Evolutionary conservation across 2,797 vertebrate genomes (phyloP).

Genomic region (Halcyon badia): DNA sequence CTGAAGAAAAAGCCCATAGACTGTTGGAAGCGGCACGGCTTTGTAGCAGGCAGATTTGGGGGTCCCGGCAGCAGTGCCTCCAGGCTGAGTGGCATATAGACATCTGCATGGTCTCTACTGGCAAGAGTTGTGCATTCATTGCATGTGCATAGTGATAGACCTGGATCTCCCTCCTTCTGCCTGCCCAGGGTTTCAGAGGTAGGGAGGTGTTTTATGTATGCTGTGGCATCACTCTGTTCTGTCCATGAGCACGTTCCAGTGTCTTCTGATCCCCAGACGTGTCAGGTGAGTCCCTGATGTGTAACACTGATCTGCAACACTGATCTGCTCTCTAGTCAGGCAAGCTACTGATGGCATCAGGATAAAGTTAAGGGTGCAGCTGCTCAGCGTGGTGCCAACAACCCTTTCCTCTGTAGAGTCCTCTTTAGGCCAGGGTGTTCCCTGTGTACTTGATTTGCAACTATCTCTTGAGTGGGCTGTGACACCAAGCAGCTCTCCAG

Average conservation of each 20-base stretch:
- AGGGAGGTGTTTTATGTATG: background rate
- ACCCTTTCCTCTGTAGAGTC: accelerated
- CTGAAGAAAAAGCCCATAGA: background rate
- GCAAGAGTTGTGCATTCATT: background rate
- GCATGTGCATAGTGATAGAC: accelerated
- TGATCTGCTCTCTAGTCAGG: background rate
- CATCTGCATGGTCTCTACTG: accelerated
- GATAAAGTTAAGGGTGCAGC: background rate
- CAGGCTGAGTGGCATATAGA: background rate
- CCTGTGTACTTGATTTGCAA: background rate
- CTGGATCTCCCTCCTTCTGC: background rate
- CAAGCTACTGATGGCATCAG: background rate
- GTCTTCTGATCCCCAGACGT: background rate
- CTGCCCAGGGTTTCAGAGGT: background rate
- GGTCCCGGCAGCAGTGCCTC: accelerated
- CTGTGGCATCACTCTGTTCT: background rate
- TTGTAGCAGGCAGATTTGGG: background rate
- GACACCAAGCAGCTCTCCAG: background rate
- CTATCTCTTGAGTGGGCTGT: background rate
- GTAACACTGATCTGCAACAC: no score
- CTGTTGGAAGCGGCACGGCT: background rate
- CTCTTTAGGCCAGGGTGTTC: background rate
- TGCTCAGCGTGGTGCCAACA: background rate
- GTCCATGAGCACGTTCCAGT: background rate
- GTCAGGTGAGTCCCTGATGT: background rate